Evolutionary conservation across 1,140 invertebrate genomes (phyloP).

Genomic region (Aphaenogaster ashmeadi): DNA sequence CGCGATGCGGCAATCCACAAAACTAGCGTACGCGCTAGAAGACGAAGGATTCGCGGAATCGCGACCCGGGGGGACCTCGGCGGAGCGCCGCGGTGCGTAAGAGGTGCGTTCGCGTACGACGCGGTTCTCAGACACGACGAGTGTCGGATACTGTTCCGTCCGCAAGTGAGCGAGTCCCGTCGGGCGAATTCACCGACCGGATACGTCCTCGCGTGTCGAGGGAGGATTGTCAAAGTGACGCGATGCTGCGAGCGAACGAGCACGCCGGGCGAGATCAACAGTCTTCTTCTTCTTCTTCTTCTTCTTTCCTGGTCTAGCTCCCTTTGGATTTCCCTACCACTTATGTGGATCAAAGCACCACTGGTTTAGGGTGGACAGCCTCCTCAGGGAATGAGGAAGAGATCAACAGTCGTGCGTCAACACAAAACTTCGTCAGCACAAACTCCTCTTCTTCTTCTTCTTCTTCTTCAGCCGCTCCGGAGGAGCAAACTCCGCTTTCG

Average conservation of each 20-base stretch:
- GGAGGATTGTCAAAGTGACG: background rate
- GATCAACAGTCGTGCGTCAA: too few relatives aligned
- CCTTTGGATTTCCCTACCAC: too few relatives aligned
- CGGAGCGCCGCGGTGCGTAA: background rate
- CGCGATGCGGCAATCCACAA: slow-evolving; percentile 56
- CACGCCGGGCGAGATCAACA: background rate
- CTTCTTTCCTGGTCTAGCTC: background rate
- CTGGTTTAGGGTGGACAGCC: too few relatives aligned
- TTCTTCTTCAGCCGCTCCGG: too few relatives aligned
- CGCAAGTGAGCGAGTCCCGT: background rate
- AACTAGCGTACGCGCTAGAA: slow-evolving; percentile 42
- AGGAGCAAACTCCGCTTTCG: too few relatives aligned
- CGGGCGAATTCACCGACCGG: slow-evolving; percentile 3
- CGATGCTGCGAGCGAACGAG: background rate
- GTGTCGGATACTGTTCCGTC: background rate
- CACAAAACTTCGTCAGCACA: too few relatives aligned
- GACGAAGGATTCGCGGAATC: background rate
- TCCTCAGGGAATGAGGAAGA: too few relatives aligned
- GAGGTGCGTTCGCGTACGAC: background rate
- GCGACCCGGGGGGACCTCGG: background rate
- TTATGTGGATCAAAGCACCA: background rate
- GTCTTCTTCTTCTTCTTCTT: background rate
- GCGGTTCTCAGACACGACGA: background rate
- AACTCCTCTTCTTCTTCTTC: too few relatives aligned
- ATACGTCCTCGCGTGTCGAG: background rate